A percentile compares a stretch with the other conserved stretches of the same genome.
These are phyloP conservation scores for Periophthalmus modestus DNA, from an alignment of 2,113 vertebrate genomes.

Conservation along the genomic window DNA sequence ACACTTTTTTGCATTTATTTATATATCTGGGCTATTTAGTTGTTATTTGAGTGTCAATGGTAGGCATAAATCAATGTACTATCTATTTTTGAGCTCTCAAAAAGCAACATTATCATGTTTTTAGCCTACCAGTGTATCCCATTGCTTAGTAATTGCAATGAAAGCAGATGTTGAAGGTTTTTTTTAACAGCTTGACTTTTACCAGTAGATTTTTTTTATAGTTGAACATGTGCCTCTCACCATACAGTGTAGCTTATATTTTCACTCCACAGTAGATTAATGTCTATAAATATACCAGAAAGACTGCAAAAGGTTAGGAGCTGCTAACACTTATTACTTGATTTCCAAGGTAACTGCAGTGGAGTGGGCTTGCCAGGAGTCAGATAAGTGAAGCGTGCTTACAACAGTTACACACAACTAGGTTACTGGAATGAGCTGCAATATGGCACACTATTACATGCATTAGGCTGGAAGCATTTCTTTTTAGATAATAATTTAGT, in stretches of 20 bases:
- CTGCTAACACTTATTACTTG: background rate
- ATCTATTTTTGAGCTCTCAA: too few relatives aligned
- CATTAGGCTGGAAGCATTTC: slow-evolving; percentile 19
- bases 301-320: background rate
- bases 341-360: background rate
- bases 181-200: too few relatives aligned
- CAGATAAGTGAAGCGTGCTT: slow-evolving; percentile 19
- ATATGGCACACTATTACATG: slow-evolving; percentile 4
- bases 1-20: too few relatives aligned
- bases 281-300: background rate
- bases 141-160: too few relatives aligned
- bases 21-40: too few relatives aligned
- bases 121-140: too few relatives aligned
- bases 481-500: slow-evolving; percentile 37
- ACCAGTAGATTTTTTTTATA: background rate
- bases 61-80: too few relatives aligned
- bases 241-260: background rate
- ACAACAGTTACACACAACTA: slow-evolving; percentile 2
- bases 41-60: too few relatives aligned
- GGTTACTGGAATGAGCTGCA: slow-evolving; percentile 30
- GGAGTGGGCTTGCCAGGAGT: slow-evolving; percentile 9
- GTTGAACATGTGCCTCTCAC: background rate
- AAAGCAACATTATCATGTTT: background rate
- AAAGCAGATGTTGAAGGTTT: too few relatives aligned
- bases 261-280: slow-evolving; percentile 1